Conservation (phyloP, 2,797 vertebrate species). For the Parauchenoglanis ngamensis region DNA sequence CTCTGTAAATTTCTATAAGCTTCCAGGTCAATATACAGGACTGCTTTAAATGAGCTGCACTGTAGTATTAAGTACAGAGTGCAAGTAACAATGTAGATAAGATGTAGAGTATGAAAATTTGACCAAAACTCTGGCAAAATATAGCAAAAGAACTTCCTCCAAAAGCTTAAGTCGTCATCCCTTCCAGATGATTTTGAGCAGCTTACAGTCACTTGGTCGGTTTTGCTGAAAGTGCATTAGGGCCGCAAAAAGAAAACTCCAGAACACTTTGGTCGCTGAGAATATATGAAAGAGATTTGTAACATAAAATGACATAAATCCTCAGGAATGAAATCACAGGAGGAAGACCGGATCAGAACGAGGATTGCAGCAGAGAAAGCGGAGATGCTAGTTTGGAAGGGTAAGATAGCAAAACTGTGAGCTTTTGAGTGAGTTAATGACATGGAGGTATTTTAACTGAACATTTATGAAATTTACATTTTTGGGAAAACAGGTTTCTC, state of each 20-base stretch:
- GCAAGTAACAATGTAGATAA: neutral
- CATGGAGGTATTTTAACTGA: neutral
- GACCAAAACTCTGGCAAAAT: neutral
- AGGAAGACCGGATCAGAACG: neutral
- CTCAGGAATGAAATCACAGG: neutral
- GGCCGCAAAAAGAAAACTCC: neutral
- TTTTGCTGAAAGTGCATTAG: constrained; percentile 9
- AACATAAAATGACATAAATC: constrained; percentile 18
- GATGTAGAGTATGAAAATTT: neutral
- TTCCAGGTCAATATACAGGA: neutral
- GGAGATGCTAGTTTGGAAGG: neutral
- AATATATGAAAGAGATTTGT: constrained; percentile 17
- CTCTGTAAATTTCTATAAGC: neutral
- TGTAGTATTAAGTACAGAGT: neutral
- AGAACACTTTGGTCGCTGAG: neutral
- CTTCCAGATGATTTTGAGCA: constrained; percentile 7
- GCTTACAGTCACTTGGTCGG: constrained; percentile 13
- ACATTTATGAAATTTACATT: neutral
- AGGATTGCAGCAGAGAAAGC: neutral
- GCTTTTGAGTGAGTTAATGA: neutral
- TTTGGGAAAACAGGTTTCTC: neutral
- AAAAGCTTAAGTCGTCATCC: neutral
- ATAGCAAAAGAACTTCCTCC: neutral
- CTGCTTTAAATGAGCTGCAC: neutral
- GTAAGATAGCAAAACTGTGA: neutral